Evolutionary conservation across 2,797 vertebrate species (phyloP).

Genomic region (Aeoliscus strigatus): DNA sequence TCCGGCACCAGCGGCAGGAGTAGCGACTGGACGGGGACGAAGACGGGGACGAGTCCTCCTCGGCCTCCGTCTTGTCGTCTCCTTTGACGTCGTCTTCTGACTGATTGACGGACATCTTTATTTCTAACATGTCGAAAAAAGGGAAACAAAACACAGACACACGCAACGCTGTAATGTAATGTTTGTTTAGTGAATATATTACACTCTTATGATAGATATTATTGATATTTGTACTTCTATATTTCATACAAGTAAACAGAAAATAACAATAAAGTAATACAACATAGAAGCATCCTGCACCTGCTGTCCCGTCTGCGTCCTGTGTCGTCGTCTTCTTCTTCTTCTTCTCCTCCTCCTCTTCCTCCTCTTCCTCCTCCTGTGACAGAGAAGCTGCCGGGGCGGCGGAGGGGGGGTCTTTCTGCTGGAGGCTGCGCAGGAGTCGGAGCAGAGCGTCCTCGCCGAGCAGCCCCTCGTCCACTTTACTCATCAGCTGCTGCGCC

Average conservation of each 20-base stretch:
- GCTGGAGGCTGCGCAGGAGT: constrained; percentile 69
- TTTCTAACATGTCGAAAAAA: too few relatives aligned
- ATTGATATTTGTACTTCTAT: too few relatives aligned
- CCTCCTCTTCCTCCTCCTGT: constrained; percentile 49
- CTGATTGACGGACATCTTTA: too few relatives aligned
- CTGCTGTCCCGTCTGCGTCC: too few relatives aligned
- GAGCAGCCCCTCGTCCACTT: constrained; percentile 68
- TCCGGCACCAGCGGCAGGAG: constrained; percentile 80
- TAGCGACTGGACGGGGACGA: constrained; percentile 60
- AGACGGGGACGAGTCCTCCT: background rate
- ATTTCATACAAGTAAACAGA: too few relatives aligned
- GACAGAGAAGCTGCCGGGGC: constrained; percentile 55
- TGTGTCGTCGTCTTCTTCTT: too few relatives aligned
- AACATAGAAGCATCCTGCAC: too few relatives aligned
- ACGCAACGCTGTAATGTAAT: too few relatives aligned
- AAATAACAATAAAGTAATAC: too few relatives aligned
- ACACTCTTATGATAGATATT: too few relatives aligned
- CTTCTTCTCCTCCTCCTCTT: constrained; percentile 17
- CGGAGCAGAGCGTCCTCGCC: constrained; percentile 67
- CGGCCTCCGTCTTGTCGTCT: background rate
- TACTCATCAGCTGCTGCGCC: constrained; percentile 66
- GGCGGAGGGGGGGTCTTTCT: constrained; percentile 41
- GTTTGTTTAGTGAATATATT: too few relatives aligned
- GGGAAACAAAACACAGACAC: too few relatives aligned
- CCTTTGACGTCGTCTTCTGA: constrained; percentile 10